Percentiles rank a stretch among this genome's conserved stretches.
These are phyloP conservation scores for Pseudomyrmex concolor DNA, from an alignment of 1,140 invertebrate genomes.

Conservation along the genomic window DNA sequence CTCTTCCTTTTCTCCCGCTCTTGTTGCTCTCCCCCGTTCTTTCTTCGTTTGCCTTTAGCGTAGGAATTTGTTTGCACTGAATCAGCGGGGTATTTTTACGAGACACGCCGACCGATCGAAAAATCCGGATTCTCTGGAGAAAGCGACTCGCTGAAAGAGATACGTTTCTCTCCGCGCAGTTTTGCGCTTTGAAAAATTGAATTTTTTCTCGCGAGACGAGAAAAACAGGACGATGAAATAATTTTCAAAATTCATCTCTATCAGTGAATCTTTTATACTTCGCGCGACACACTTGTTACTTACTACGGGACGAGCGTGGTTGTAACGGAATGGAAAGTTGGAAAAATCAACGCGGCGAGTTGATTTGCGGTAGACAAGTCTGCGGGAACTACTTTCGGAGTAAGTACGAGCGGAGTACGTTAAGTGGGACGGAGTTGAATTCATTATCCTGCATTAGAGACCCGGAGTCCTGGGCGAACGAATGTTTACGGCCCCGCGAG, in stretches of 20 bases:
- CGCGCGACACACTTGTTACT: background rate
- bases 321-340: conserved; percentile 6
- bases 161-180: background rate
- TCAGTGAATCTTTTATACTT: too few species aligned
- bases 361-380: conserved; percentile 13
- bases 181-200: background rate
- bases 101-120: conserved; percentile 2
- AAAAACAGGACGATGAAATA: too few species aligned
- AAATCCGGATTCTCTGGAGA: background rate
- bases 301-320: background rate
- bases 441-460: conserved; percentile 28
- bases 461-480: background rate
- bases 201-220: too few species aligned
- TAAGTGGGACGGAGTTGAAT: conserved; percentile 35
- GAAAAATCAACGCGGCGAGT: too few species aligned
- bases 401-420: background rate
- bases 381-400: background rate
- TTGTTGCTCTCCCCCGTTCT: background rate
- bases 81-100: conserved; percentile 20
- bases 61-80: conserved; percentile 19
- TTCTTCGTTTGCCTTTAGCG: conserved; percentile 32
- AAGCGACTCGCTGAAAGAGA: background rate
- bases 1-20: background rate
- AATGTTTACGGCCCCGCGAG: background rate
- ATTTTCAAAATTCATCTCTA: too few species aligned